Conservation (phyloP, 1,140 invertebrate genomes). For the Drosophila willistoni region DNA sequence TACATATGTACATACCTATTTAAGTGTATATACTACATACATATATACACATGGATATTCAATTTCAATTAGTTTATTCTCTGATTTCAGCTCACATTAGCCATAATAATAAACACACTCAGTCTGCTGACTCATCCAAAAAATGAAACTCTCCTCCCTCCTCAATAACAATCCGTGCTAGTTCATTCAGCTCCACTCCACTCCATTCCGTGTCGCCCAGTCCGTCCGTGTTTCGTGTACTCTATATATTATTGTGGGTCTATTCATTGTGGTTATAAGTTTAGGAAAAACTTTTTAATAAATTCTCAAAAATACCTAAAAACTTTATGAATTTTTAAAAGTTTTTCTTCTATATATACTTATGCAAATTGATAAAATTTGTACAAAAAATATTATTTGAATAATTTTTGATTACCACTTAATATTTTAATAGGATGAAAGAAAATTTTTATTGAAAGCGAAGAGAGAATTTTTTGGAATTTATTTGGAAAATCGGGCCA, state of each 20-base stretch:
- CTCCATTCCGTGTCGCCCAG: not conserved
- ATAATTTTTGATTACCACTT: no score
- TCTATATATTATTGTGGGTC: not conserved
- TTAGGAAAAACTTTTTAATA: not conserved
- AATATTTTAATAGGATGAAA: no score
- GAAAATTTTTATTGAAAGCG: no score
- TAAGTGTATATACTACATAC: not conserved
- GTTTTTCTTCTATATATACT: no score
- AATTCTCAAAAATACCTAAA: no score
- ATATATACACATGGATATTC: slow-evolving; percentile 16
- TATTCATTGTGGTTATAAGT: not conserved
- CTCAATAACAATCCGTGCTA: not conserved
- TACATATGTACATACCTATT: not conserved
- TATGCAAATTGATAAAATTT: no score
- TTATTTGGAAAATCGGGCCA: no score
- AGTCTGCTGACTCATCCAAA: slow-evolving; percentile 37
- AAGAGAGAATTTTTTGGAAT: no score
- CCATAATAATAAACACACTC: slow-evolving; percentile 38
- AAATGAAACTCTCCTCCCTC: slow-evolving; percentile 7
- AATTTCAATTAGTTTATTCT: slow-evolving; percentile 20
- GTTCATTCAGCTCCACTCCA: not conserved
- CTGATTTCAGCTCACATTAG: slow-evolving; percentile 28
- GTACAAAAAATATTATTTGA: no score
- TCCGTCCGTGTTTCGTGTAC: not conserved
- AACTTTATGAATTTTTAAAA: no score